Conservation (phyloP, 2,113 vertebrate species). For the Campylorhamphus procurvoides region DNA sequence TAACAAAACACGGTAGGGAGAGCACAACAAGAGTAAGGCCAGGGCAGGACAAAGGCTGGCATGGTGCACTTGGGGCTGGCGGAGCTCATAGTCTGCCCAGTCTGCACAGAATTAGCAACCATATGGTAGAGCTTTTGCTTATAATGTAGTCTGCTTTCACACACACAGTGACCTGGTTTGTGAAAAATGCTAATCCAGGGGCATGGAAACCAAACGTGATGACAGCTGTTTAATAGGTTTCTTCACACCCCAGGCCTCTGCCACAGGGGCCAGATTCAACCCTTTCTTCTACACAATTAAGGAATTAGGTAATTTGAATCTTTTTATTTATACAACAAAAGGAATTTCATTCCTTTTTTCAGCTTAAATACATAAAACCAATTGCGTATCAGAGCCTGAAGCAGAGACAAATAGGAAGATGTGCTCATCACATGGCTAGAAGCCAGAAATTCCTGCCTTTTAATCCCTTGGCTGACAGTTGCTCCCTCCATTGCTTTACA, state of each 20-base stretch:
- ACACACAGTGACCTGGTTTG: not conserved
- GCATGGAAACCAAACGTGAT: not conserved
- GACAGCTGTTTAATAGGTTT: constrained; percentile 1
- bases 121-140: not conserved
- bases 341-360: not conserved
- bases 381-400: not conserved
- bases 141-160: not conserved
- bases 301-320: not conserved
- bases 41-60: not conserved
- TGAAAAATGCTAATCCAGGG: not conserved
- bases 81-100: not conserved
- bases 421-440: not conserved
- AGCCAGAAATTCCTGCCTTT: not conserved
- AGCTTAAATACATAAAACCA: not conserved
- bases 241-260: not conserved
- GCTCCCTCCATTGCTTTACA: not conserved
- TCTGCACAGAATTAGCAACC: not conserved
- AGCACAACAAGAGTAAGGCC: not conserved
- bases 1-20: not conserved
- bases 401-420: not conserved
- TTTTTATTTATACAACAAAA: not conserved
- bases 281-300: not conserved
- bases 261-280: not conserved
- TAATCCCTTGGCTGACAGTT: not conserved
- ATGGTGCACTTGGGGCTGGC: not conserved